A percentile compares a stretch with the other conserved stretches of the same genome.
Evolutionary conservation across 2,888 invertebrate species (phyloP).

Genomic region (Apantesis nais): DNA sequence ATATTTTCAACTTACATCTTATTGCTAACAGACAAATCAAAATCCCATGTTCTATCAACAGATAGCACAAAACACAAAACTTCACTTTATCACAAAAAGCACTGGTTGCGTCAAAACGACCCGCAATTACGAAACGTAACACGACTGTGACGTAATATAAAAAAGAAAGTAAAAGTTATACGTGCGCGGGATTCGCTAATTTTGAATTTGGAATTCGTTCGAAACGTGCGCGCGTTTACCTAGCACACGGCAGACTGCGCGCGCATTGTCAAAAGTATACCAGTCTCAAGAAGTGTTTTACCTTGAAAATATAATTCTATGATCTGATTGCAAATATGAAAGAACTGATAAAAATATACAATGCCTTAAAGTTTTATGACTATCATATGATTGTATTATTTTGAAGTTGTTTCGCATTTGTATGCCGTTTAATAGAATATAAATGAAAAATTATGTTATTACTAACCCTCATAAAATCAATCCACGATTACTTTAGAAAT

Average conservation of each 20-base stretch:
- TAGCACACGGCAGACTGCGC: slow-evolving; percentile 69
- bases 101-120: slow-evolving; percentile 46
- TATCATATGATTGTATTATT: neutral
- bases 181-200: slow-evolving; percentile 48
- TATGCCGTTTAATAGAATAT: neutral
- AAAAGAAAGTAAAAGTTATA: slow-evolving; percentile 65
- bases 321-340: slow-evolving; percentile 17
- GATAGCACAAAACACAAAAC: slow-evolving; percentile 38
- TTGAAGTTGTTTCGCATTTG: neutral
- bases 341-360: slow-evolving; percentile 9
- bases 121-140: slow-evolving; percentile 48
- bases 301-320: slow-evolving; percentile 10
- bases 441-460: neutral
- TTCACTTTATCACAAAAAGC: slow-evolving; percentile 42
- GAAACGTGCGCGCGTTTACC: slow-evolving; percentile 68
- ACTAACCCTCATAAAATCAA: neutral
- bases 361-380: slow-evolving; percentile 7
- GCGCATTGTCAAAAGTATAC: slow-evolving; percentile 36
- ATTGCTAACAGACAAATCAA: slow-evolving; percentile 28
- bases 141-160: slow-evolving; percentile 55
- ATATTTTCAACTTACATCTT: slow-evolving; percentile 34
- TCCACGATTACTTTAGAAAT: neutral
- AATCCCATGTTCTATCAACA: slow-evolving; percentile 40
- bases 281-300: slow-evolving; percentile 26
- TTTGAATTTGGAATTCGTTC: slow-evolving; percentile 49